phyloP scores from a whole-genome alignment of 2,888 invertebrate species.

The Barypeithes pellucidus region DNA sequence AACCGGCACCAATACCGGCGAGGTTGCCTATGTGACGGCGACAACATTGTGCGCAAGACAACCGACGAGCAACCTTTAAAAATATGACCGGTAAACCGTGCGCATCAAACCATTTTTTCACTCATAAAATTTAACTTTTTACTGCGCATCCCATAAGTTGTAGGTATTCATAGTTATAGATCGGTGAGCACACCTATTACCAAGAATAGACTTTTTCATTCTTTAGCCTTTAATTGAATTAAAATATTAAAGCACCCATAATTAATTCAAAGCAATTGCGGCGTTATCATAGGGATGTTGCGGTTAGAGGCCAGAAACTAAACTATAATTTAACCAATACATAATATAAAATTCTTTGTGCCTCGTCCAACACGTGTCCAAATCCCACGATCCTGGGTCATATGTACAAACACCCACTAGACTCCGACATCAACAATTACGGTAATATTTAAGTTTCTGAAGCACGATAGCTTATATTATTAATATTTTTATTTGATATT shows the following conservation, averaged over 20 bases:
- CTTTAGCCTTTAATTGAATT: not conserved
- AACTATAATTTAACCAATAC: slow-evolving; percentile 53
- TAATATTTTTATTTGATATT: slow-evolving; percentile 6
- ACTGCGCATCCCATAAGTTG: too few species aligned
- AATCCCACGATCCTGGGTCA: slow-evolving; percentile 41
- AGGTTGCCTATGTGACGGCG: too few species aligned
- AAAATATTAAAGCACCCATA: slow-evolving; percentile 21
- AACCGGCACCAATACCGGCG: too few species aligned
- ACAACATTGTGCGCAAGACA: too few species aligned
- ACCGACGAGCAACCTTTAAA: too few species aligned
- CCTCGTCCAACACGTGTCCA: slow-evolving; percentile 30
- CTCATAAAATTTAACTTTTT: too few species aligned
- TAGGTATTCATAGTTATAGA: too few species aligned
- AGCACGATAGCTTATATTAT: slow-evolving; percentile 23
- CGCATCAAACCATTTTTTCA: too few species aligned
- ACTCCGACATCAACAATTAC: slow-evolving; percentile 44
- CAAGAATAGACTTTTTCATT: not conserved
- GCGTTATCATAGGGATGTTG: slow-evolving; percentile 62
- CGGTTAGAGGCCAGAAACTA: slow-evolving; percentile 64
- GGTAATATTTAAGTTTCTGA: slow-evolving; percentile 38
- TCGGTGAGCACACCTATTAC: too few species aligned
- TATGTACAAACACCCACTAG: slow-evolving; percentile 45
- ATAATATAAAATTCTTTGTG: slow-evolving; percentile 24
- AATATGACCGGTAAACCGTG: too few species aligned
- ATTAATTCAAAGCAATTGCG: slow-evolving; percentile 34